A percentile compares a stretch with the other conserved stretches of the same genome.
Conservation (phyloP, 2,797 vertebrate genomes). For the Meda fulgida region DNA sequence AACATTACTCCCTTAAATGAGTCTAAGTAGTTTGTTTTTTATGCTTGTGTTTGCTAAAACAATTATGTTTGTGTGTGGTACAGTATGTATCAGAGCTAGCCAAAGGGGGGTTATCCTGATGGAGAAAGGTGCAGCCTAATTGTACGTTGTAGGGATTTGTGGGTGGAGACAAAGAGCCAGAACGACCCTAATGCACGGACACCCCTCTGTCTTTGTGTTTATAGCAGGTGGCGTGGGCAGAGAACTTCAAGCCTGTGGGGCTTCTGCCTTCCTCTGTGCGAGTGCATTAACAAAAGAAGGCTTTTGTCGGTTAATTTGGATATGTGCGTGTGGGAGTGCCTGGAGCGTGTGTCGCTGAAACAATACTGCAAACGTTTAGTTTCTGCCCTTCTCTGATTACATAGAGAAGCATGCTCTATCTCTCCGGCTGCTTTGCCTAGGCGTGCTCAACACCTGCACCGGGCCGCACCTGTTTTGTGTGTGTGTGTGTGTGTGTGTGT, state of each 20-base stretch:
- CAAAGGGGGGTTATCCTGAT: conserved; percentile 38
- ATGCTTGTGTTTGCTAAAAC: conserved; percentile 16
- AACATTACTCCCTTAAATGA: neutral
- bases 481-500: conserved; percentile 31
- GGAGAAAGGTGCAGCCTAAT: conserved; percentile 51
- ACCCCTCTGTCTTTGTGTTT: conserved; percentile 45
- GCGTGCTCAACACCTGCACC: conserved; percentile 59
- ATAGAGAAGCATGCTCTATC: conserved; percentile 70
- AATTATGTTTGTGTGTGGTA: conserved; percentile 31
- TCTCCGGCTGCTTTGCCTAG: conserved; percentile 63
- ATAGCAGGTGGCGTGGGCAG: conserved; percentile 59
- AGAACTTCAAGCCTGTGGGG: conserved; percentile 37
- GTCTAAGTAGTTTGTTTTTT: conserved; percentile 7
- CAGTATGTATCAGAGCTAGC: conserved; percentile 20
- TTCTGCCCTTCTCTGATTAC: conserved; percentile 67
- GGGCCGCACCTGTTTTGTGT: conserved; percentile 61
- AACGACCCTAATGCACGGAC: conserved; percentile 35
- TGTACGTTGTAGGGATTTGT: conserved; percentile 45
- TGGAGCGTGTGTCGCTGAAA: conserved; percentile 52
- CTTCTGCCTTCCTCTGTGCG: conserved; percentile 40
- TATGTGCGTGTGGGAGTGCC: conserved; percentile 51
- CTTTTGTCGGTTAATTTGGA: conserved; percentile 53
- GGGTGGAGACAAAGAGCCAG: conserved; percentile 33
- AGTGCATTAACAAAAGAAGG: conserved; percentile 42
- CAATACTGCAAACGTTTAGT: conserved; percentile 67